Conservation (phyloP, 1,140 invertebrate genomes). For the Melipona quadrifasciata region DNA sequence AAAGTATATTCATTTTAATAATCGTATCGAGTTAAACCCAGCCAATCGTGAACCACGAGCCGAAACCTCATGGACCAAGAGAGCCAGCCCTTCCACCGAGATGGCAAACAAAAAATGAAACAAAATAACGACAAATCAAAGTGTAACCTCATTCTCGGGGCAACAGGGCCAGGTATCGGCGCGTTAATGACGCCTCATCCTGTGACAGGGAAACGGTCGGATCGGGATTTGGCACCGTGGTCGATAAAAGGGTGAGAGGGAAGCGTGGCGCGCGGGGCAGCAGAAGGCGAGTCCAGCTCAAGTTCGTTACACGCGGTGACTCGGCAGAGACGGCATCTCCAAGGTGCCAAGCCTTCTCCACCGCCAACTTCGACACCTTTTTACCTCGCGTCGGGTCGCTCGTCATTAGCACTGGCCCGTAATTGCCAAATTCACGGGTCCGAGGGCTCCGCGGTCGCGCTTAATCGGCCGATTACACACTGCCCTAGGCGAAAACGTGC, state of each 20-base stretch:
- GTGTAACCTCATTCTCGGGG: background rate
- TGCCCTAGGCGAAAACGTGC: slow-evolving; percentile 10
- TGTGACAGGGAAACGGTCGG: slow-evolving; percentile 54
- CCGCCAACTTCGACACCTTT: slow-evolving; percentile 34
- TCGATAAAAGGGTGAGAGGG: slow-evolving; percentile 56
- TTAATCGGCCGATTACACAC: slow-evolving; percentile 61
- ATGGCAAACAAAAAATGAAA: background rate
- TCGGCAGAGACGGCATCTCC: slow-evolving; percentile 71
- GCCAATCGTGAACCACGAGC: background rate
- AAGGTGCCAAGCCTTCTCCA: slow-evolving; percentile 49
- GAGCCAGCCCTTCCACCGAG: no score
- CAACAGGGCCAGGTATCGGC: slow-evolving; percentile 13
- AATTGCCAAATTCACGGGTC: slow-evolving; percentile 69
- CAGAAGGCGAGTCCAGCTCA: slow-evolving; percentile 45
- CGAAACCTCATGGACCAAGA: background rate
- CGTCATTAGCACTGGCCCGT: slow-evolving; percentile 61
- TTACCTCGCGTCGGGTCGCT: slow-evolving; percentile 56
- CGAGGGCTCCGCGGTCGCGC: slow-evolving; percentile 48
- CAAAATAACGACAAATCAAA: slow-evolving; percentile 34
- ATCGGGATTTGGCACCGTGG: slow-evolving; percentile 59
- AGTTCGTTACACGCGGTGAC: slow-evolving; percentile 80
- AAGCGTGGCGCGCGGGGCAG: background rate
- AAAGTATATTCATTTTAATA: background rate
- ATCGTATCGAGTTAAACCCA: background rate
- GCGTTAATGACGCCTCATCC: slow-evolving; percentile 53